Conservation (phyloP, 2,797 vertebrate genomes). For the Acanthiza pusilla region DNA sequence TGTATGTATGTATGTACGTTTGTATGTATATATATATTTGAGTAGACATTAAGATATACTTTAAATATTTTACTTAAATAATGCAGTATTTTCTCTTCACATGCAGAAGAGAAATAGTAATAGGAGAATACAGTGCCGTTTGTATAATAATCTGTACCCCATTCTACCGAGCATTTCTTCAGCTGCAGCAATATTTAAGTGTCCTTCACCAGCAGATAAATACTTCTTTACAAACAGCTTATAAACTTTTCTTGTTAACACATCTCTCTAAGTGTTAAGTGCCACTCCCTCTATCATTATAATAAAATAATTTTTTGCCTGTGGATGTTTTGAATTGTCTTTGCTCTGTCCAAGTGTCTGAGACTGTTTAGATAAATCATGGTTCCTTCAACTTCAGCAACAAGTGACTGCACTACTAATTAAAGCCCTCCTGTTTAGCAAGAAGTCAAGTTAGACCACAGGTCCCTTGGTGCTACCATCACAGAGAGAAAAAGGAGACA, state of each 20-base stretch:
- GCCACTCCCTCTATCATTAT: not conserved
- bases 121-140: not conserved
- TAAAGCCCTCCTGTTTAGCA: not conserved
- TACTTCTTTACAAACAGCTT: not conserved
- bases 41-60: not conserved
- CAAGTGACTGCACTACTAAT: not conserved
- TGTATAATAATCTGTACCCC: not conserved
- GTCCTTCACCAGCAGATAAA: constrained; percentile 14
- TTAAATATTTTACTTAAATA: not conserved
- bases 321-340: not conserved
- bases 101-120: not conserved
- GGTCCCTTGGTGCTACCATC: not conserved
- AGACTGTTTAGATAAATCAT: not conserved
- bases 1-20: fast-evolving
- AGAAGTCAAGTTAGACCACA: not conserved
- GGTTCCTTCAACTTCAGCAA: not conserved
- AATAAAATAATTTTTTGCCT: not conserved
- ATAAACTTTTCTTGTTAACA: not conserved
- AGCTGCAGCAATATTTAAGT: constrained; percentile 5
- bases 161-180: constrained; percentile 4
- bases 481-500: not conserved
- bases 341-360: not conserved
- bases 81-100: not conserved
- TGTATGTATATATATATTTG: not conserved
- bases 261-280: not conserved